Percentiles rank a stretch among this genome's conserved stretches.
Evolutionary conservation across 2,888 invertebrate species (phyloP).

Genomic region (Rhynchonema sp.): DNA sequence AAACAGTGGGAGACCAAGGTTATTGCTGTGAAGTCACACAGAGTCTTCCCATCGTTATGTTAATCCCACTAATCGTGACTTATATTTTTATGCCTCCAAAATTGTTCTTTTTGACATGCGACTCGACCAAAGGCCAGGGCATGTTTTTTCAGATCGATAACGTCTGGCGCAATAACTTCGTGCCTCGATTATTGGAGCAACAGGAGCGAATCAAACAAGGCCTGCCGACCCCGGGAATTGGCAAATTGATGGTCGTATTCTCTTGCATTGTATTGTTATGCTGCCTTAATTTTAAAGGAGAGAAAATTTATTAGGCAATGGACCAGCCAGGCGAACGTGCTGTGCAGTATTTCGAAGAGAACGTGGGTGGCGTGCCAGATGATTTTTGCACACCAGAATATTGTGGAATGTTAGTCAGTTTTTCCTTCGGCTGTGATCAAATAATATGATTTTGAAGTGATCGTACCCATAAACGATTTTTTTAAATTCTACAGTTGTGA

Average conservation of each 20-base stretch:
- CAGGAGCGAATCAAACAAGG: background rate
- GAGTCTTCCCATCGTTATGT: too few species aligned
- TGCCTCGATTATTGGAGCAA: slow-evolving; percentile 2
- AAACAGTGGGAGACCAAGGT: background rate
- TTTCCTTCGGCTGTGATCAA: too few species aligned
- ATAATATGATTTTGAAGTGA: background rate
- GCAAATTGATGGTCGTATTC: background rate
- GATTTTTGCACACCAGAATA: background rate
- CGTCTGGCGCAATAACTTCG: background rate
- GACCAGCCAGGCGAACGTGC: background rate
- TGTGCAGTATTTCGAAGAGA: background rate
- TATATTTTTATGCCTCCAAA: too few species aligned
- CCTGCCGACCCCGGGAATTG: background rate
- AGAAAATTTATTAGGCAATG: background rate
- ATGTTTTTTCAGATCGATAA: background rate
- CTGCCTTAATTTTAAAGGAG: too few species aligned
- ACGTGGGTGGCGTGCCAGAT: slow-evolving; percentile 1
- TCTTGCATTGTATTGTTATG: background rate
- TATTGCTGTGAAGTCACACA: too few species aligned
- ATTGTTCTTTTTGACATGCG: background rate
- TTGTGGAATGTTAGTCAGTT: slow-evolving; percentile 1
- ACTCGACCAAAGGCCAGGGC: background rate
- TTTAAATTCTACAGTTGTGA: slow-evolving; percentile 1
- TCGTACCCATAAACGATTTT: background rate
- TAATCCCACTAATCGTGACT: too few species aligned